phyloP scores from a whole-genome alignment of 2,888 invertebrate species.

The Lasioglossum figueresi region DNA sequence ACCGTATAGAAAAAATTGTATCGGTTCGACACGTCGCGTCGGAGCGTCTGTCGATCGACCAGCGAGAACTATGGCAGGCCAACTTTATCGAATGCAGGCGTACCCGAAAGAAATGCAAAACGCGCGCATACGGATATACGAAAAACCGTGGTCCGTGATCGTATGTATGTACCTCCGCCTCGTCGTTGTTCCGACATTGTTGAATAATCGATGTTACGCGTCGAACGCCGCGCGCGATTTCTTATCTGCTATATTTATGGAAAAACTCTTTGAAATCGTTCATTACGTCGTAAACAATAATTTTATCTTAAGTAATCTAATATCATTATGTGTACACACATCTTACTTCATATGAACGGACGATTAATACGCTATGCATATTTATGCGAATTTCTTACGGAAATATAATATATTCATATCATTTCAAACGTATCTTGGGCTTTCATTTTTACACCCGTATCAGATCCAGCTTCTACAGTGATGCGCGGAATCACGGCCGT shows the following conservation, averaged over 20 bases:
- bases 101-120: not conserved
- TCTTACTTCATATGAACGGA: slow-evolving; percentile 57
- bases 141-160: not conserved
- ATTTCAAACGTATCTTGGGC: slow-evolving; percentile 36
- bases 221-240: slow-evolving; percentile 39
- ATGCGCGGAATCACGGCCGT: not conserved
- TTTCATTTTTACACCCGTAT: slow-evolving; percentile 12
- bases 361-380: slow-evolving; percentile 73
- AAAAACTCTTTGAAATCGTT: slow-evolving; percentile 58
- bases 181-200: slow-evolving; percentile 35
- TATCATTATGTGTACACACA: slow-evolving; percentile 61
- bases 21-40: not conserved
- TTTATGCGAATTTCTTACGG: slow-evolving; percentile 79
- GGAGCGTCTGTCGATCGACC: not conserved
- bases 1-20: slow-evolving; percentile 1
- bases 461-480: not conserved
- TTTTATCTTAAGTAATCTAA: slow-evolving; percentile 62
- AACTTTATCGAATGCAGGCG: not conserved
- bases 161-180: slow-evolving; percentile 34
- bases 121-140: not conserved
- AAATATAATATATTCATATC: slow-evolving; percentile 71
- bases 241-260: slow-evolving; percentile 32
- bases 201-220: slow-evolving; percentile 27
- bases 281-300: slow-evolving; percentile 51
- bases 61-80: not conserved